Percentiles rank a stretch among this genome's conserved stretches.
phyloP scores from a whole-genome alignment of 2,888 invertebrate genomes.

The Dolomedes plantarius region DNA sequence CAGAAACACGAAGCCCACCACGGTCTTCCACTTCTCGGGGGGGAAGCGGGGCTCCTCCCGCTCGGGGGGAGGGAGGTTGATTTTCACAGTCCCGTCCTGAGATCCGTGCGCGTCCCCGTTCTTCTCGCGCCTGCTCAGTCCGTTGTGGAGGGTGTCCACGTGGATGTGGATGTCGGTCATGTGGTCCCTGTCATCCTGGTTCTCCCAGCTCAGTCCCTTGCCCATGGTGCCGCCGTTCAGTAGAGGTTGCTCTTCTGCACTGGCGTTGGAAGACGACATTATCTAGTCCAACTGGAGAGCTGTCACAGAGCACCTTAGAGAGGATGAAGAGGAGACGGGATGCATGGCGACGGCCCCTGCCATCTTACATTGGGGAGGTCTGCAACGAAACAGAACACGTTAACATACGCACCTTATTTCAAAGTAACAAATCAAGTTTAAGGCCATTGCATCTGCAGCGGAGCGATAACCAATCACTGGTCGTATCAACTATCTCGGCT shows the following conservation, averaged over 20 bases:
- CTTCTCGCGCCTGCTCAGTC: conserved; percentile 63
- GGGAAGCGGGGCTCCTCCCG: conserved; percentile 70
- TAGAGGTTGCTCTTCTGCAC: conserved; percentile 58
- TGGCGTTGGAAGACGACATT: conserved; percentile 64
- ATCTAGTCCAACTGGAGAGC: conserved; percentile 22
- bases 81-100: conserved; percentile 52
- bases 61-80: conserved; percentile 55
- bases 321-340: background rate
- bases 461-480: too few species aligned
- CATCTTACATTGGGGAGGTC: conserved; percentile 31
- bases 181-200: conserved; percentile 52
- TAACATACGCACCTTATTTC: too few species aligned
- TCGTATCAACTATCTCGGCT: too few species aligned
- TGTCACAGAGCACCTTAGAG: conserved; percentile 30
- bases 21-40: conserved; percentile 71
- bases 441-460: too few species aligned
- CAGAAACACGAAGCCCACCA: conserved; percentile 72
- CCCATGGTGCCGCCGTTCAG: conserved; percentile 45
- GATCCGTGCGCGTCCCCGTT: conserved; percentile 48
- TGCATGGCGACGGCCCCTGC: background rate
- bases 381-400: too few species aligned
- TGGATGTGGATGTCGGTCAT: conserved; percentile 54
- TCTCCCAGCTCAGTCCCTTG: conserved; percentile 64
- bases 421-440: too few species aligned
- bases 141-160: conserved; percentile 59